Base-by-base conservation (phyloP, 2,113 vertebrate genomes). In the Morone saxatilis region DNA sequence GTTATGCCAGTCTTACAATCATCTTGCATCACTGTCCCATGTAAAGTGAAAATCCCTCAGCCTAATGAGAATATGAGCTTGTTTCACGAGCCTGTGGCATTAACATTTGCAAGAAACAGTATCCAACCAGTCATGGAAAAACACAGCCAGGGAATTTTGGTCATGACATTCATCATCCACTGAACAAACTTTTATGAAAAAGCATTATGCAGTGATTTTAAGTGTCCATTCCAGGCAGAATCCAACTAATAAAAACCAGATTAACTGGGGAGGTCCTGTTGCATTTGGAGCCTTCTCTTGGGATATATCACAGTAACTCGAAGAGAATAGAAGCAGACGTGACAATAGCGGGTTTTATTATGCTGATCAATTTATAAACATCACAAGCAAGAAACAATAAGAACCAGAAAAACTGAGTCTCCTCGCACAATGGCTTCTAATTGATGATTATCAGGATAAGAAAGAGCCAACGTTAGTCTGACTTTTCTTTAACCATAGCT, bases 1-100 rank as follows among this genome's bases (percentile, higher is more conserved):
- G 36, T 41, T 71, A 20, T 80, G 60, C 80, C 53, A 38, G 38
- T 85, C 68, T 83, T 81, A 83, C 79, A 31, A 80, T 83, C 47
- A 20, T 71, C 59, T 87, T 90, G 82, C 86, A 69, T 87, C 90
- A 87, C 61, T 69, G 78, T 74, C 66, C 45, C 41, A 14, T 83
- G 78, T 80, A 61, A 69, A 76, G 70, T 57, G 14, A 22, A 60
- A 80, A 70, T 13, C 74, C 22, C 63, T 76, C 45, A 6, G 31
- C 9, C 43, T 83, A 57, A 83, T 41, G 63, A 76, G 65, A 45
- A 51, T 3, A 11, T 22, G 25, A 2, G 36, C 71, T 73, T 53
- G 1, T 72, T 80, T 66, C 59, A 25, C 14, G n/a, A 62, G 71
- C 40, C n/a, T n/a, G 53, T 38, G 59, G 76, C 54, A 6, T 25